phyloP scores from a whole-genome alignment of 2,113 vertebrate species.

The Dasypus novemcinctus region DNA sequence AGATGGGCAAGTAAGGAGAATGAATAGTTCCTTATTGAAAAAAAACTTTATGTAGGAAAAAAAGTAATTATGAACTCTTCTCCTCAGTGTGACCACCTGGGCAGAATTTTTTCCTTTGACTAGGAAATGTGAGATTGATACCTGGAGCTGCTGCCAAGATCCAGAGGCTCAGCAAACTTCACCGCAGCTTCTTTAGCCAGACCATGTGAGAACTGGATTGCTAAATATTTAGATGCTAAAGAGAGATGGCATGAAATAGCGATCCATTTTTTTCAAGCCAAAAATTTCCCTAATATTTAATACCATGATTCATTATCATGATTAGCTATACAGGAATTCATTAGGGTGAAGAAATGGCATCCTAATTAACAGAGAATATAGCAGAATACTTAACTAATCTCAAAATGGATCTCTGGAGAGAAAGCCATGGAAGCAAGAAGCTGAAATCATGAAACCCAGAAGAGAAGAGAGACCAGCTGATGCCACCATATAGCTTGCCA shows the following conservation, averaged over 20 bases:
- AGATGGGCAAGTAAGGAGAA: background rate
- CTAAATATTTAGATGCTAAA: background rate
- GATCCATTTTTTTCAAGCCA: background rate
- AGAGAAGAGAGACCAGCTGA: too few species aligned
- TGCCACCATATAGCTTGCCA: too few species aligned
- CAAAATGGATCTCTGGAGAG: background rate
- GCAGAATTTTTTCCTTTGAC: background rate
- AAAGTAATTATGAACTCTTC: background rate
- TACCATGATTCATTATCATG: background rate
- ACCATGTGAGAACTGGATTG: rapidly evolving
- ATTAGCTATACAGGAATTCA: background rate
- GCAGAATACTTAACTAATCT: background rate
- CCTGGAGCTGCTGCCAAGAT: background rate
- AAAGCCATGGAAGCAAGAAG: too few species aligned
- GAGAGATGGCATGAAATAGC: background rate
- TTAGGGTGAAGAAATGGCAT: background rate
- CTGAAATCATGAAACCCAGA: too few species aligned
- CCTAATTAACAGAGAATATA: background rate
- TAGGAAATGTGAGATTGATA: background rate
- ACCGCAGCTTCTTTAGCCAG: background rate
- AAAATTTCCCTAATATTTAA: background rate
- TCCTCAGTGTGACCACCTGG: background rate
- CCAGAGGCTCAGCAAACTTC: background rate
- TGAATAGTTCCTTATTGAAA: background rate
- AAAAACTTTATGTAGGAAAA: background rate